phyloP scores from a whole-genome alignment of 2,888 invertebrate species.

The Tachystola acroxantha region DNA sequence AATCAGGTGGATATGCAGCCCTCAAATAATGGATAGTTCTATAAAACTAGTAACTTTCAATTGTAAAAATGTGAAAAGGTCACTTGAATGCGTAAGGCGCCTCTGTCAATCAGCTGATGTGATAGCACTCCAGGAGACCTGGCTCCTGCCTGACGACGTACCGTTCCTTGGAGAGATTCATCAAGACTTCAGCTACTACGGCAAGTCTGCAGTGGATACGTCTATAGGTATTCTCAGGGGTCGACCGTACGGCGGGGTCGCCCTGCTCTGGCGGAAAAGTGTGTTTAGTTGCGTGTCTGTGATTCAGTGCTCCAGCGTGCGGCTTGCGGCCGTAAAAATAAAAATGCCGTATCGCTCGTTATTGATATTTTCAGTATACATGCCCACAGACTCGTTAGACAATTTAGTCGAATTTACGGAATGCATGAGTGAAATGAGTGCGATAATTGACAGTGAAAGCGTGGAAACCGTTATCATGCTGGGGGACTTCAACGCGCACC shows the following conservation, averaged over 20 bases:
- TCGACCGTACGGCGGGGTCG: slow-evolving; percentile 11
- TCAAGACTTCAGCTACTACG: slow-evolving; percentile 1
- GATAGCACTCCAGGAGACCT: too few species aligned
- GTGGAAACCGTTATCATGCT: slow-evolving; percentile 6
- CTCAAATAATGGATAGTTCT: not conserved
- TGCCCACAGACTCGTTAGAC: slow-evolving; percentile 13
- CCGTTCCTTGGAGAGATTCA: not conserved
- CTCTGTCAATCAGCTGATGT: slow-evolving; percentile 16
- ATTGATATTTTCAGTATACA: slow-evolving; percentile 7
- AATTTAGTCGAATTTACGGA: slow-evolving; percentile 16
- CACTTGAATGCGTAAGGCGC: slow-evolving; percentile 14
- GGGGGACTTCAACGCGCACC: slow-evolving; percentile 10
- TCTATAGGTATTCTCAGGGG: slow-evolving; percentile 8
- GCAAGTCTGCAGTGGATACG: slow-evolving; percentile 12
- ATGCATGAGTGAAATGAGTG: slow-evolving; percentile 14
- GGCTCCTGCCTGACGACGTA: slow-evolving; percentile 21
- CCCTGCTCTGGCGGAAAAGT: slow-evolving; percentile 11
- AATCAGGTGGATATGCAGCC: not conserved
- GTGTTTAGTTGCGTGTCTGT: not conserved
- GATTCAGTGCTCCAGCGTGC: not conserved
- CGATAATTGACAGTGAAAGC: slow-evolving; percentile 6
- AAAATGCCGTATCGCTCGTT: too few species aligned
- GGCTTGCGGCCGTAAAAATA: not conserved
- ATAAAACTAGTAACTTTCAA: slow-evolving; percentile 18
- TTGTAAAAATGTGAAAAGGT: slow-evolving; percentile 19